Evolutionary conservation across 1,140 invertebrate species (phyloP), one percentile per base, ranked within the genome.

Genomic region (Bombus confusus): DNA sequence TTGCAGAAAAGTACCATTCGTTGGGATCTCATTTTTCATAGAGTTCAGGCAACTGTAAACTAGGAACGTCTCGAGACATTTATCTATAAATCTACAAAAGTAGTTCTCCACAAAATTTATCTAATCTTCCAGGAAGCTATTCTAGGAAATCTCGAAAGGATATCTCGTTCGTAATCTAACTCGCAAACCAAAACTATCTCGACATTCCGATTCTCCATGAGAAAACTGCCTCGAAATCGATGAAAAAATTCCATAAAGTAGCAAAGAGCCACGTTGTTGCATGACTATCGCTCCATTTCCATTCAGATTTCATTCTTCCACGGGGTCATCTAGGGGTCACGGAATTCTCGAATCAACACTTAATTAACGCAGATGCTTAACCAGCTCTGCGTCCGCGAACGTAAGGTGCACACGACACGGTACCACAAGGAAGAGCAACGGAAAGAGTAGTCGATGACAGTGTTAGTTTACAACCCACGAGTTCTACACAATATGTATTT

Each of bases 321-420:
- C 25, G 22, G 41, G 72, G 8, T 43, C 72, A 74, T 52, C 72
- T 12, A 37, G 22, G 6, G 47, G 3, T 4, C 37, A 1, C 25
- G 31, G n/a, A n/a, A n/a, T n/a, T n/a, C n/a, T n/a, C n/a, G n/a
- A n/a, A n/a, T 80, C 37, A 43, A 43, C 31, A 25, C 78, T 80
- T 80, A 80, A 80, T 80, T 81, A 59, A 81, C 37, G 69, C 28
- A 52, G 52, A 72, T 41, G 28, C 15, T 81, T 69, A 37, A 52
- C 43, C 43, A 34, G n/a, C 13, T 1, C 12, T 34, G 57, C 15
- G 59, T 72, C 1, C 39, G n/a, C 15, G 43, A 43, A 9, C 15
- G 37, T 59, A 81, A 81, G 37, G 22, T 81, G 47, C 52, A 62
- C 12, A 31, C 28, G 47, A 39, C 31, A 39, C 3, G n/a, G 4